Evolutionary conservation across 2,113 vertebrate genomes (phyloP).

Genomic region (Natator depressus): DNA sequence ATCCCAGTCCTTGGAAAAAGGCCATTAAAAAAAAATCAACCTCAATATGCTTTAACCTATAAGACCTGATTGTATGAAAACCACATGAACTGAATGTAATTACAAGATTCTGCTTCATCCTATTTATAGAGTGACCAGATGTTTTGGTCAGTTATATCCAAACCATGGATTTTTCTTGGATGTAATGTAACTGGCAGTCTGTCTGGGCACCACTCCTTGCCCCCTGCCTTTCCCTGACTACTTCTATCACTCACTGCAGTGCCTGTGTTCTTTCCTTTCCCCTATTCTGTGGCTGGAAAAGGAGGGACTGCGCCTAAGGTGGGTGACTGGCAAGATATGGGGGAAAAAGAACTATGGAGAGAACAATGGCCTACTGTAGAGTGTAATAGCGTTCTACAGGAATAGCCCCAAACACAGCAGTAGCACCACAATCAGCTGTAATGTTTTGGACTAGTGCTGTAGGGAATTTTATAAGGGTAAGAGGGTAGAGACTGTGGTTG

Average conservation of each 20-base stretch:
- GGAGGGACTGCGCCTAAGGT: not conserved
- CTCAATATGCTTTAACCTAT: conserved; percentile 48
- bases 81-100: conserved; percentile 55
- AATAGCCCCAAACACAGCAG: not conserved
- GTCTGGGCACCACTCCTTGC: conserved; percentile 37
- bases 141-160: conserved; percentile 26
- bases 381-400: not conserved
- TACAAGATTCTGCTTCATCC: conserved; percentile 47
- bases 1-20: conserved; percentile 57
- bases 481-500: not conserved
- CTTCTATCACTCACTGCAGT: rapidly evolving
- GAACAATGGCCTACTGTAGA: not conserved
- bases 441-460: not conserved
- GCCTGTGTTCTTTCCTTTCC: not conserved
- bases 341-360: not conserved
- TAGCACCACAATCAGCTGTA: not conserved
- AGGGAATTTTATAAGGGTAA: not conserved
- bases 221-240: not conserved
- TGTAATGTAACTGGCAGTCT: conserved; percentile 1
- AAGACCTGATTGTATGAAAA: conserved; percentile 43
- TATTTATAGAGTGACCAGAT: conserved; percentile 59
- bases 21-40: conserved; percentile 5
- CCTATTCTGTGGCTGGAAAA: not conserved
- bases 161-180: conserved; percentile 31
- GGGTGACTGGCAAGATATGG: not conserved